phyloP scores from a whole-genome alignment of 2,113 vertebrate species.

The Pollimyrus isidori region DNA sequence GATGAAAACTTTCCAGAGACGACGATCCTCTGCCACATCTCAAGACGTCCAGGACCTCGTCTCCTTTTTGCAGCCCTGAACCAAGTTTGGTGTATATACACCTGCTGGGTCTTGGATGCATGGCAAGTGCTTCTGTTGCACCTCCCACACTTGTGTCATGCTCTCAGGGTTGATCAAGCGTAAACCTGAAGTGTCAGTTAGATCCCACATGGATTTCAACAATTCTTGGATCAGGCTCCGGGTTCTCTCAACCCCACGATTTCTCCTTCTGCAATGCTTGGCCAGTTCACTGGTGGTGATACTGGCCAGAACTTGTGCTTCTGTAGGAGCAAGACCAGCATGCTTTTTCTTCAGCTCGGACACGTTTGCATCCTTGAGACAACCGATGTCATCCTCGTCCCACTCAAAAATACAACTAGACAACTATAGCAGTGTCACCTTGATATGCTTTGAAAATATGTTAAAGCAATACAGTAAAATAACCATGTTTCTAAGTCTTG shows the following conservation, averaged over 20 bases:
- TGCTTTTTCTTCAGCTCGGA: conserved; percentile 14
- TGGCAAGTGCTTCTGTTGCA: not conserved
- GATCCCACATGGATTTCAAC: conserved; percentile 6
- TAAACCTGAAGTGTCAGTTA: not conserved
- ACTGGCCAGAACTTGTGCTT: conserved; percentile 14
- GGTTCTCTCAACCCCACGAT: not conserved
- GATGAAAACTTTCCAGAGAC: conserved; percentile 30
- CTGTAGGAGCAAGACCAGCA: conserved; percentile 17
- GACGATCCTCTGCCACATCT: conserved; percentile 29
- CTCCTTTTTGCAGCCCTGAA: conserved; percentile 21
- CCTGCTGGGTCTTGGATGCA: conserved; percentile 6
- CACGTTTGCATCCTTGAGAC: conserved; percentile 27
- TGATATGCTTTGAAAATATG: no score
- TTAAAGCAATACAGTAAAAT: no score
- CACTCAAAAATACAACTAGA: conserved; percentile 31
- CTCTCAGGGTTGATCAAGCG: not conserved
- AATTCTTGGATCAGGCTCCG: not conserved
- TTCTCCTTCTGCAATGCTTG: conserved; percentile 20
- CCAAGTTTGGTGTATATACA: not conserved
- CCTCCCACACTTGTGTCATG: conserved; percentile 4
- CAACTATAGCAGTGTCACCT: no score
- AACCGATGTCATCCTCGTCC: conserved; percentile 18
- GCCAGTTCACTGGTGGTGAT: conserved; percentile 7
- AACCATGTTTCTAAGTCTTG: no score
- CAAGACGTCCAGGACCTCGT: not conserved